These are phyloP conservation scores for Neodontobutis hainanensis DNA, from an alignment of 2,113 vertebrate species.

Conservation along the genomic window DNA sequence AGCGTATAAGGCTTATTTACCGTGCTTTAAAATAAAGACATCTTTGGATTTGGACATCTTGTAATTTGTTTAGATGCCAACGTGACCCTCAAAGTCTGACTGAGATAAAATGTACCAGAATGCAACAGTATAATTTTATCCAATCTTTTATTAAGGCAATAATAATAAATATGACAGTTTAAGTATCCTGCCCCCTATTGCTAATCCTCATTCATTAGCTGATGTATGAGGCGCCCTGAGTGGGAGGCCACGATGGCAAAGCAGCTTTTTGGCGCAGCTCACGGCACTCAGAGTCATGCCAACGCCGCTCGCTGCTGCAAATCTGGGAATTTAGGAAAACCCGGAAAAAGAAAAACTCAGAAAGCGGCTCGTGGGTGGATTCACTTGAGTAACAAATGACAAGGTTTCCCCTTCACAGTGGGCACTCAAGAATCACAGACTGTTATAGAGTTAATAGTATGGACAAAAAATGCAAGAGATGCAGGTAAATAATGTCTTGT, in stretches of 20 bases:
- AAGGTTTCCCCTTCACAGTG: constrained; percentile 56
- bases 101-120: too few relatives aligned
- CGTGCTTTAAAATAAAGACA: too few relatives aligned
- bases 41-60: too few relatives aligned
- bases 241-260: constrained; percentile 43
- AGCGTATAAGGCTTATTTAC: too few relatives aligned
- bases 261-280: constrained; percentile 45
- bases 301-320: constrained; percentile 43
- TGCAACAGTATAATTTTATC: too few relatives aligned
- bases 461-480: constrained; percentile 1
- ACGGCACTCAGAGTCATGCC: constrained; percentile 44
- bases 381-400: constrained; percentile 55
- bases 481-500: neutral
- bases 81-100: too few relatives aligned
- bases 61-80: too few relatives aligned
- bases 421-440: constrained; percentile 43
- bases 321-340: constrained; percentile 59
- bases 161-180: constrained; percentile 17
- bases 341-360: constrained; percentile 33
- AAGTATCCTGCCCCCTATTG: constrained; percentile 12
- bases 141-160: neutral
- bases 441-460: constrained; percentile 30
- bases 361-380: constrained; percentile 61
- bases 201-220: constrained; percentile 41
- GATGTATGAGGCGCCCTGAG: constrained; percentile 44